Percentiles rank a stretch among this genome's conserved stretches.
Conservation (phyloP, 2,888 invertebrate species). For the Acleris sparsana region DNA sequence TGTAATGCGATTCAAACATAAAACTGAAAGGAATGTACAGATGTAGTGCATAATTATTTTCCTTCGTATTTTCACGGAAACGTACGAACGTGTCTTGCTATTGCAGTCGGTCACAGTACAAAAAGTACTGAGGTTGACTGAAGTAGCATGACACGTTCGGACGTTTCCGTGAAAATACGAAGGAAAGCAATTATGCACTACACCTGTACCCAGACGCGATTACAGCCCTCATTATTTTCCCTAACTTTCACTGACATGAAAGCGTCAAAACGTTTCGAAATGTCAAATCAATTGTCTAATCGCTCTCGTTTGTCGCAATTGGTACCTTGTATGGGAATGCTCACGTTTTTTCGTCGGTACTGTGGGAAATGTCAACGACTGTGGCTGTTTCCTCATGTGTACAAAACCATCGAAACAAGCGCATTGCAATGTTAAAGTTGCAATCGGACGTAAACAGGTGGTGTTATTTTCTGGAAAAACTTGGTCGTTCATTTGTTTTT, state of each 20-base stretch:
- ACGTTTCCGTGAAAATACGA: no score
- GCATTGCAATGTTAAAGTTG: slow-evolving; percentile 39
- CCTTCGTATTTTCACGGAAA: no score
- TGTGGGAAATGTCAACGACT: slow-evolving; percentile 37
- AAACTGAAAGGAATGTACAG: background rate
- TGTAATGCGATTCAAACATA: no score
- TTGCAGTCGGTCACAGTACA: no score
- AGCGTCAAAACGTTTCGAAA: slow-evolving; percentile 26
- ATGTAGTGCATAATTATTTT: no score
- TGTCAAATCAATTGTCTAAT: slow-evolving; percentile 29
- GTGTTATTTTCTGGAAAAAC: background rate
- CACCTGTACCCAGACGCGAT: no score
- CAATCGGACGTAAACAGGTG: slow-evolving; percentile 43
- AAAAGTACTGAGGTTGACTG: no score
- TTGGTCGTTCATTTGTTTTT: background rate
- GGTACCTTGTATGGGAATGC: background rate
- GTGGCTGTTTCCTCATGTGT: slow-evolving; percentile 49
- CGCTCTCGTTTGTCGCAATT: slow-evolving; percentile 13
- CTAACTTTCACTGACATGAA: slow-evolving; percentile 25
- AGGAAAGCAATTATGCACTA: no score
- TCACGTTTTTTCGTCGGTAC: slow-evolving; percentile 13
- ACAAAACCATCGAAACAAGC: slow-evolving; percentile 40
- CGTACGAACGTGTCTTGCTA: no score
- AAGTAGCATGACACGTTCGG: no score
- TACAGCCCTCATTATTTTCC: slow-evolving; percentile 5